phyloP scores from a whole-genome alignment of 1,140 invertebrate species.

The Calliphora vicina region DNA sequence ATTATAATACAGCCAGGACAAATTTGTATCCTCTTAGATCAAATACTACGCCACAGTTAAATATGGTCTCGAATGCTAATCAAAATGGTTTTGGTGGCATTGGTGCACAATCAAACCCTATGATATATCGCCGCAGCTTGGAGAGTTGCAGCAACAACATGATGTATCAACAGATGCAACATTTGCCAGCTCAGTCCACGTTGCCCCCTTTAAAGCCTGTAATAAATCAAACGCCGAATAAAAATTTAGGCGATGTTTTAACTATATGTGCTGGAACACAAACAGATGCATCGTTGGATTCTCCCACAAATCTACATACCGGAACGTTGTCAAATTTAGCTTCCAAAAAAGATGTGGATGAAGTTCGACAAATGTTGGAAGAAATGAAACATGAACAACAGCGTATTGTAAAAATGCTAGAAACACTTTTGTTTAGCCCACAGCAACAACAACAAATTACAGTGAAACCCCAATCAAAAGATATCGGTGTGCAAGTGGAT shows the following conservation, averaged over 20 bases:
- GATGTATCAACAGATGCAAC: background rate
- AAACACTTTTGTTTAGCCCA: conserved; percentile 8
- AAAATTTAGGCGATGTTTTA: conserved; percentile 43
- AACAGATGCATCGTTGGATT: conserved; percentile 42
- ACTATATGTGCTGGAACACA: conserved; percentile 59
- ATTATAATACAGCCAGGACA: background rate
- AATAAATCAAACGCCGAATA: background rate
- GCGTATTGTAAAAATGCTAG: conserved; percentile 39
- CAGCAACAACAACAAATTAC: background rate
- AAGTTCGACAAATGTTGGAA: conserved; percentile 37
- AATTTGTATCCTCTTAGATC: background rate
- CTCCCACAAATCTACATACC: background rate
- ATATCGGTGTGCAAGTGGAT: background rate
- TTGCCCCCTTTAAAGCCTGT: background rate
- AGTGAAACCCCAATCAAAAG: background rate
- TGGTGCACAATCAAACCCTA: conserved; percentile 37
- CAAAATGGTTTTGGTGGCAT: background rate
- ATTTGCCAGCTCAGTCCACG: background rate
- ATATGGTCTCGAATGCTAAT: background rate
- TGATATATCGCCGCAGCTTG: conserved; percentile 46
- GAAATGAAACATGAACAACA: conserved; percentile 49
- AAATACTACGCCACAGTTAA: background rate
- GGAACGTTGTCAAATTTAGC: background rate
- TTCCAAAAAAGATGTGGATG: conserved; percentile 32
- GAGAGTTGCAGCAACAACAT: background rate